Conservation (phyloP, 2,113 vertebrate species). For the Cyprinodon brontotheroides region DNA sequence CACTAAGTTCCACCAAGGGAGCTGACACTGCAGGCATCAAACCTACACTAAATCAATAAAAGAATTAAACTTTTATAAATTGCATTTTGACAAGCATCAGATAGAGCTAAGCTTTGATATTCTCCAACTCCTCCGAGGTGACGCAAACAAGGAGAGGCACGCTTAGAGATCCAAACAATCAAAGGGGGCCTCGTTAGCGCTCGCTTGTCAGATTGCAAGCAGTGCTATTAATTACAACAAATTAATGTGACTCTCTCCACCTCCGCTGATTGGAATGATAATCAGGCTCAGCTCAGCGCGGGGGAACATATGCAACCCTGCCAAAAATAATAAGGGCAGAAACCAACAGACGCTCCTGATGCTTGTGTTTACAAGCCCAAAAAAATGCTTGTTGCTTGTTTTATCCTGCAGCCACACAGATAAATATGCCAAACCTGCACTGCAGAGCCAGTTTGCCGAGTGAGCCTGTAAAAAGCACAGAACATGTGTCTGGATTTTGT, state of each 20-base stretch:
- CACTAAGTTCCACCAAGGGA: conserved; percentile 99
- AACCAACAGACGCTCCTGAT: conserved; percentile 86
- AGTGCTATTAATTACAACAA: conserved; percentile 99
- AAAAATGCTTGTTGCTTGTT: conserved; percentile 79
- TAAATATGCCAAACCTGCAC: neutral
- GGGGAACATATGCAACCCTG: conserved; percentile 94
- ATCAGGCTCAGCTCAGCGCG: conserved; percentile 86
- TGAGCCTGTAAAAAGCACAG: conserved; percentile 50
- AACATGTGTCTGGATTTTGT: conserved; percentile 53
- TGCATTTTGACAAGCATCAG: conserved; percentile 99
- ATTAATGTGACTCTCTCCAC: conserved; percentile 95
- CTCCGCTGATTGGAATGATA: conserved; percentile 96
- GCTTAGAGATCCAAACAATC: conserved; percentile 99
- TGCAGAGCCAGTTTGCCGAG: conserved; percentile 25
- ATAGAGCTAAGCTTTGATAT: conserved; percentile 99
- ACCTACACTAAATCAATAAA: conserved; percentile 99
- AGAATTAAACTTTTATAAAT: conserved; percentile 99
- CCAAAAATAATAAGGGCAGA: conserved; percentile 93
- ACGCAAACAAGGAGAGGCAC: conserved; percentile 95
- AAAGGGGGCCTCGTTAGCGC: conserved; percentile 95
- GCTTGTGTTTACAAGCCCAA: conserved; percentile 86
- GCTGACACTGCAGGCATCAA: conserved; percentile 99
- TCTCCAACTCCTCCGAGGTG: conserved; percentile 95
- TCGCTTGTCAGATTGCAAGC: conserved; percentile 92
- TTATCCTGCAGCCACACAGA: conserved; percentile 63